Percentiles rank a stretch among this genome's conserved stretches.
phyloP scores from a whole-genome alignment of 2,888 invertebrate genomes.

The Alviniconcha strummeri region DNA sequence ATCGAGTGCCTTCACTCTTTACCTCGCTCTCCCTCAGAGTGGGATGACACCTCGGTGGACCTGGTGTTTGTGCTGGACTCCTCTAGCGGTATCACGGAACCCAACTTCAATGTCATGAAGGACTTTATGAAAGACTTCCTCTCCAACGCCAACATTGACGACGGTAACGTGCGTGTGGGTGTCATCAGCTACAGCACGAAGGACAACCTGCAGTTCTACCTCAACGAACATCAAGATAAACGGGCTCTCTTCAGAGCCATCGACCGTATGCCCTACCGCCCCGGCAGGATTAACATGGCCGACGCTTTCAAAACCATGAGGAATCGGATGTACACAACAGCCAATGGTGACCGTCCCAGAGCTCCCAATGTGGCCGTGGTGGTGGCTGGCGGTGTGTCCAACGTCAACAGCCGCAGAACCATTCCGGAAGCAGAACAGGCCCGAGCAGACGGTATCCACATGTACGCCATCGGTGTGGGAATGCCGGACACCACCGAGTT shows the following conservation, averaged over 20 bases:
- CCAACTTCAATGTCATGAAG: constrained; percentile 55
- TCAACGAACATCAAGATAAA: constrained; percentile 53
- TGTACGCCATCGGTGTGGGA: constrained; percentile 62
- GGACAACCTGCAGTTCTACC: constrained; percentile 56
- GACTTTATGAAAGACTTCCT: constrained; percentile 12
- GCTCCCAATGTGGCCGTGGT: constrained; percentile 62
- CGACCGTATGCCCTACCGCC: constrained; percentile 54
- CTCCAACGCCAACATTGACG: constrained; percentile 54
- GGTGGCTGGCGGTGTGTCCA: constrained; percentile 71
- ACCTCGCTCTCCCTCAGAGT: constrained; percentile 12
- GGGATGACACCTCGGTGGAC: not conserved
- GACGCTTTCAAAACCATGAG: constrained; percentile 60
- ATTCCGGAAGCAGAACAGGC: constrained; percentile 60
- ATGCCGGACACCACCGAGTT: constrained; percentile 47
- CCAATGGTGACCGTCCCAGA: constrained; percentile 59
- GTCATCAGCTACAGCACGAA: constrained; percentile 59
- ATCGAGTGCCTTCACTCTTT: no score
- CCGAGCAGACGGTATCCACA: constrained; percentile 47
- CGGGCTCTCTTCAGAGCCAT: constrained; percentile 55
- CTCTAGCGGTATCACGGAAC: constrained; percentile 57
- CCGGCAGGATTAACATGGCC: constrained; percentile 67
- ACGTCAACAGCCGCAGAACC: constrained; percentile 59
- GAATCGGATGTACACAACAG: constrained; percentile 53
- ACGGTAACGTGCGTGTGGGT: constrained; percentile 60
- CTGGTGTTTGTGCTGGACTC: constrained; percentile 59